Percentiles rank a stretch among this genome's conserved stretches.
phyloP scores from a whole-genome alignment of 1,140 invertebrate genomes.

The Drosophila sp. region DNA sequence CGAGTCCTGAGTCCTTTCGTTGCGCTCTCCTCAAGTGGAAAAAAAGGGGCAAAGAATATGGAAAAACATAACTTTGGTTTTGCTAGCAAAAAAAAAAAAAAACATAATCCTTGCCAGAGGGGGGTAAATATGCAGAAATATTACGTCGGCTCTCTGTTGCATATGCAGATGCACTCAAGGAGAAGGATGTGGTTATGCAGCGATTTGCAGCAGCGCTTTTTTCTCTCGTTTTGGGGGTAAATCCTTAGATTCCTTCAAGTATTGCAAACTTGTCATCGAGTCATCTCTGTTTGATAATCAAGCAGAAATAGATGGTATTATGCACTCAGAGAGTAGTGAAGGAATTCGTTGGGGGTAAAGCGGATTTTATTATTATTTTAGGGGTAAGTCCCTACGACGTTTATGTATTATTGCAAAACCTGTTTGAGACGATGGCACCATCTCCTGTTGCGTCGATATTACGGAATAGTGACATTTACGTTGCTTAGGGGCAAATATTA shows the following conservation, averaged over 20 bases:
- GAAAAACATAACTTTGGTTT: slow-evolving; percentile 40
- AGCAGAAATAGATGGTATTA: not conserved
- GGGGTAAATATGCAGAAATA: slow-evolving; percentile 13
- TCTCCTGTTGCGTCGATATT: too few relatives aligned
- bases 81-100: slow-evolving; percentile 14
- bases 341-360: not conserved
- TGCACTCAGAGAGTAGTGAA: not conserved
- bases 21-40: slow-evolving; percentile 49
- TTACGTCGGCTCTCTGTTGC: not conserved
- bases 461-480: too few relatives aligned
- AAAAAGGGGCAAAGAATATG: slow-evolving; percentile 52
- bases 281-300: not conserved
- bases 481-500: too few relatives aligned
- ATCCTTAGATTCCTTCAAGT: not conserved
- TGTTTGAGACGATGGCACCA: too few relatives aligned
- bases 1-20: slow-evolving; percentile 2
- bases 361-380: too few relatives aligned
- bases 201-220: not conserved
- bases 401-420: too few relatives aligned
- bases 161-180: slow-evolving; percentile 8
- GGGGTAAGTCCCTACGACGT: too few relatives aligned
- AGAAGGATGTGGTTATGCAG: slow-evolving; percentile 6
- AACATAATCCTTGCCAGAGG: slow-evolving; percentile 13
- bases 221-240: not conserved
- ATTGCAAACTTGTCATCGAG: not conserved